A percentile compares a stretch with the other conserved stretches of the same genome.
Conservation (phyloP, 2,797 vertebrate species). For the Synaphobranchus kaupii region DNA sequence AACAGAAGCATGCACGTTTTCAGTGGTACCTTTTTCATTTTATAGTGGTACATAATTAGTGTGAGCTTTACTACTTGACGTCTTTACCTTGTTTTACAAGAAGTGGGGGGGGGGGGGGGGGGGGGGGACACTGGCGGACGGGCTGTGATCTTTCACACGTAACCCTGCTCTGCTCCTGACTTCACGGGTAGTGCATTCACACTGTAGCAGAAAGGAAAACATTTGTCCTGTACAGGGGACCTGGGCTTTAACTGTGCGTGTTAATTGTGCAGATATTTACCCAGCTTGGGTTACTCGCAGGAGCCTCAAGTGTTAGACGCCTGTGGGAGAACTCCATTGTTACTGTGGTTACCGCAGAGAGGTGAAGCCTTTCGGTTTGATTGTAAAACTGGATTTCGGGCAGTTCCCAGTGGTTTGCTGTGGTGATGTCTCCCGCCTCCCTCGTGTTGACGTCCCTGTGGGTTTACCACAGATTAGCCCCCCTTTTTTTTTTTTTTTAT, state of each 20-base stretch:
- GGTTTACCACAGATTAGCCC: slow-evolving; percentile 8
- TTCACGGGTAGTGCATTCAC: background rate
- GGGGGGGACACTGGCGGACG: too few species aligned
- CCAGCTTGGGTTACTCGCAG: background rate
- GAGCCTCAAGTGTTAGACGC: background rate
- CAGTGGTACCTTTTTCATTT: background rate
- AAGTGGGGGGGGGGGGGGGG: background rate
- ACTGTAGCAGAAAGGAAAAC: background rate
- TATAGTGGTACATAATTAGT: background rate
- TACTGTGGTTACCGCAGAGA: background rate
- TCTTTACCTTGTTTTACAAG: background rate
- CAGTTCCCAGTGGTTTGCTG: background rate
- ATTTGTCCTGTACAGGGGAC: background rate
- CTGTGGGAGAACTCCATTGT: background rate
- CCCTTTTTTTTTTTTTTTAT: background rate
- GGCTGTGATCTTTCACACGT: background rate
- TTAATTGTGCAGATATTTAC: background rate
- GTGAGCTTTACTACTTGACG: background rate
- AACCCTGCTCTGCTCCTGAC: too few species aligned
- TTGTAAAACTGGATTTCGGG: background rate
- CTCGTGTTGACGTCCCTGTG: background rate
- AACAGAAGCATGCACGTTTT: background rate
- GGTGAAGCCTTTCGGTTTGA: background rate
- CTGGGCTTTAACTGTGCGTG: background rate
- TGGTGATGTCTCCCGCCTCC: background rate